These are phyloP conservation scores for Hippopotamus amphibius DNA, from an alignment of 2,113 vertebrate genomes.

Conservation along the genomic window DNA sequence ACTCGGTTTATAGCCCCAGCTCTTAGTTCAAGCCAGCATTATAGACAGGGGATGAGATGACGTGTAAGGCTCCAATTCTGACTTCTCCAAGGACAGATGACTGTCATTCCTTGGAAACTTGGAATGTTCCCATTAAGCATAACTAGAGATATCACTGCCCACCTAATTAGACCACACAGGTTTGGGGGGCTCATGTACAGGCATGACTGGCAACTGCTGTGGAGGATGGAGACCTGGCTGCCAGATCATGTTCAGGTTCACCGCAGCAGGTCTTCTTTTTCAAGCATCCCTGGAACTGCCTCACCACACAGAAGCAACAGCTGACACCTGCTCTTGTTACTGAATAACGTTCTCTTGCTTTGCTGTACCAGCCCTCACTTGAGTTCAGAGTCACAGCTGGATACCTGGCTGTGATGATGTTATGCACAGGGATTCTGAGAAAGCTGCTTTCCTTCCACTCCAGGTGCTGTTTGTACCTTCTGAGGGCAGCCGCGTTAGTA, in stretches of 20 bases:
- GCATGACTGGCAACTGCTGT: background rate
- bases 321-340: background rate
- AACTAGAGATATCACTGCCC: background rate
- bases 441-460: background rate
- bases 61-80: background rate
- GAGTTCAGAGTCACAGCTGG: background rate
- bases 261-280: background rate
- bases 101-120: background rate
- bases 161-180: background rate
- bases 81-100: background rate
- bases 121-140: background rate
- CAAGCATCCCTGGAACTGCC: background rate
- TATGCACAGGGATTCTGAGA: background rate
- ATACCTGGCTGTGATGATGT: background rate
- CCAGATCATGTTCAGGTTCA: background rate
- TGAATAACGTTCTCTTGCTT: background rate
- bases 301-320: background rate
- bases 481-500: background rate
- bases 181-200: background rate
- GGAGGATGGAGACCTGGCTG: background rate
- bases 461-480: conserved; percentile 6
- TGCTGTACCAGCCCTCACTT: background rate
- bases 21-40: background rate
- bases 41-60: background rate
- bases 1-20: background rate